Base-by-base conservation (phyloP, 2,113 vertebrate genomes). In the Notarius quadriscutis region DNA sequence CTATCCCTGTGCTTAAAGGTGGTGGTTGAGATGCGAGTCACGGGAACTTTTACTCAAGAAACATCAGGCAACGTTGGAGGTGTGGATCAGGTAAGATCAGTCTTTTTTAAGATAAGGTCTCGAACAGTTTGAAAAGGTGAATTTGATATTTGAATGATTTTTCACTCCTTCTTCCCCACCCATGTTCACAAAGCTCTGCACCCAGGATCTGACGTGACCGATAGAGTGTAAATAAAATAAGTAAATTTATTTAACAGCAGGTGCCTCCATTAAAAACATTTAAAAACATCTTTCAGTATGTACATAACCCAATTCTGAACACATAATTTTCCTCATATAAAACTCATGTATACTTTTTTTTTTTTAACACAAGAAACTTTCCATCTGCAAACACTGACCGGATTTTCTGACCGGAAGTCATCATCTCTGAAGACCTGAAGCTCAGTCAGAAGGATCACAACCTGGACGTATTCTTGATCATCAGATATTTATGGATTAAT, bases 401-500 rank as follows among this genome's bases (percentile, higher is more conserved):
- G 2, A 18, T 10, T 10, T 75, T 11, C 41, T 1, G 4, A 30
- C 30, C 30, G 1, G 30, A 74, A 75, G 9, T 51, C 72, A 5
- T 77, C 74, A 14, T 3, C 9, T 51, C 9, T 12, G 48, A 77
- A 25, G 72, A 25, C 20, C 41, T 41, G 41, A 41, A 72, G 30
- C 15, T 1, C 30, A 34, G 34, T 72, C 34, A 41, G 30, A 9
- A 41, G 69, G 20, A 41, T 20, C 34, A 7, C 15, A 25, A 25
- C 74, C 51, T 51, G 11, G 10, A 51, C 5, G 48, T 77, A 14
- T 25, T 12, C 11, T 2, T 53, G 74, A n/a, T 78, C 78, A 20
- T 80, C 53, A 80, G 78, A 80, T 80, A 80, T 80, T 80, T 34
- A 80, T 80, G 4, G 53, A 80, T 80, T 34, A 27, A 58, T 80